phyloP scores from a whole-genome alignment of 1,140 invertebrate species.

The Brachionus sp. region DNA sequence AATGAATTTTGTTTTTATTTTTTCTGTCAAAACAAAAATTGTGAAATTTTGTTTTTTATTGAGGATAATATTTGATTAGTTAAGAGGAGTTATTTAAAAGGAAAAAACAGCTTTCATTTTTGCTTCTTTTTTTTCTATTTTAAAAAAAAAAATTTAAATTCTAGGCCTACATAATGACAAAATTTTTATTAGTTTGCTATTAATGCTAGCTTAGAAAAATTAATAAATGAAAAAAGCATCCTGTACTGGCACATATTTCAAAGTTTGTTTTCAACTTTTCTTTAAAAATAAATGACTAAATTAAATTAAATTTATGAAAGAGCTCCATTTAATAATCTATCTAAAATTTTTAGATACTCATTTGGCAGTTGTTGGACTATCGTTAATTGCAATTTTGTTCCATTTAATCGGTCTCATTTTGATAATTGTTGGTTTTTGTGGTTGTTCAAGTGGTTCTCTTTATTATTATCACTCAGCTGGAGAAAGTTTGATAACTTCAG shows the following conservation, averaged over 20 bases:
- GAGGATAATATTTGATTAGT: not conserved
- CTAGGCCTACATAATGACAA: not conserved
- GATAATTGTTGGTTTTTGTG: constrained; percentile 46
- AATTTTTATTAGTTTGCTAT: not conserved
- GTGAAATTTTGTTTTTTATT: not conserved
- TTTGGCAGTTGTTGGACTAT: constrained; percentile 46
- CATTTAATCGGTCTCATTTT: constrained; percentile 44
- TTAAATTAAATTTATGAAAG: not conserved
- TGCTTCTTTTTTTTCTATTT: not conserved
- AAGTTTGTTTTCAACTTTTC: not conserved
- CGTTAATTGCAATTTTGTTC: constrained; percentile 46
- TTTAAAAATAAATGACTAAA: not conserved
- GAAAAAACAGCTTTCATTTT: not conserved
- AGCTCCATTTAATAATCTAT: not conserved
- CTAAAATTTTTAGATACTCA: constrained; percentile 46
- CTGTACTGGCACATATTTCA: not conserved
- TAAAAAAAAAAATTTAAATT: not conserved
- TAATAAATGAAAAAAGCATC: not conserved
- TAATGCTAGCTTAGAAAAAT: not conserved
- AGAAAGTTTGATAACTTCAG: constrained; percentile 45
- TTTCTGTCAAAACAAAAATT: not conserved
- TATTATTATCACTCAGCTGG: constrained; percentile 49
- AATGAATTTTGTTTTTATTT: not conserved
- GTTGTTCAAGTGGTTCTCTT: constrained; percentile 46
- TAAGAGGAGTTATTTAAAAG: not conserved